phyloP scores from a whole-genome alignment of 2,888 invertebrate genomes.

The Leptopilina syphax region DNA sequence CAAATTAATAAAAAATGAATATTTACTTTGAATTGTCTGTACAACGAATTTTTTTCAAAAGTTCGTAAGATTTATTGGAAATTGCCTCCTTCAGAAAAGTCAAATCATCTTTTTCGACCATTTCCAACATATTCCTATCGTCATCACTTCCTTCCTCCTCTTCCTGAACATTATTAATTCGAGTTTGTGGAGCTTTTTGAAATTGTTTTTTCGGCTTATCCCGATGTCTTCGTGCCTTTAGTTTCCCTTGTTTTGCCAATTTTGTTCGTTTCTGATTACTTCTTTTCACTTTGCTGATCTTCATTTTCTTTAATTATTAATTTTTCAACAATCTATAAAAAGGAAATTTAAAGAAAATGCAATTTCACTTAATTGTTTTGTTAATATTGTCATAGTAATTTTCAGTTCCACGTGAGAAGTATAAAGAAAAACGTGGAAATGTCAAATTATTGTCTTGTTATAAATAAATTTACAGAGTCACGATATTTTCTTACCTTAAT shows the following conservation, averaged over 20 bases:
- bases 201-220: conserved; percentile 71
- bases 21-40: conserved; percentile 1
- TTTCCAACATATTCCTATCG: conserved; percentile 79
- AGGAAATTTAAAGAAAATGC: not conserved
- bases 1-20: not conserved
- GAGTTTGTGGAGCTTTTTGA: conserved; percentile 59
- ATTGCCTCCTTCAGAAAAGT: conserved; percentile 77
- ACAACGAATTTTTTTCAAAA: conserved; percentile 76
- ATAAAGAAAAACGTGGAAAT: too few species aligned
- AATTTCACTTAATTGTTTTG: too few species aligned
- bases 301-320: conserved; percentile 68
- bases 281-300: conserved; percentile 74
- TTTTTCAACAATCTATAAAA: not conserved
- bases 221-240: conserved; percentile 69
- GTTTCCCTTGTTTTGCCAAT: conserved; percentile 73
- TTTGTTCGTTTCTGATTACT: conserved; percentile 75
- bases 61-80: conserved; percentile 76
- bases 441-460: too few species aligned
- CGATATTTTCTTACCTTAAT: too few species aligned
- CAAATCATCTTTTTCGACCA: conserved; percentile 80
- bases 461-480: too few species aligned
- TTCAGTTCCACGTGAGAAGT: too few species aligned
- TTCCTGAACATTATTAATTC: conserved; percentile 62
- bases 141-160: conserved; percentile 77
- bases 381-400: too few species aligned